Base-by-base conservation (phyloP, 2,888 invertebrate genomes). In the Argyresthia goedartella region DNA sequence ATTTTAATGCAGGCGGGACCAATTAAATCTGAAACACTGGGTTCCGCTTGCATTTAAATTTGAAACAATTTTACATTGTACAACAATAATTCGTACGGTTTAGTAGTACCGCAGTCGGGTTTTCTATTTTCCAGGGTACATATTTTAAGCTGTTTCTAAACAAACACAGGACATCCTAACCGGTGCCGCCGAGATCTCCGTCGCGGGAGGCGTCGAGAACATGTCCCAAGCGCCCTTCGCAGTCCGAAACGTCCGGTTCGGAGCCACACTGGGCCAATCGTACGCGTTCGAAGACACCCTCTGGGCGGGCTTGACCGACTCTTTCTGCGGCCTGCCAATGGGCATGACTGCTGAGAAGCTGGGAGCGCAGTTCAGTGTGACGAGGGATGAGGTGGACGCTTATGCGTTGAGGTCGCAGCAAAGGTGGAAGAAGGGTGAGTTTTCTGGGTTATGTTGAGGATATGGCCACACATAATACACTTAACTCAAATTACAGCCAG, bases 321-420 rank as follows among this genome's bases (percentile, higher is more conserved):
- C 92, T 0, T 92, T 95, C 76, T 95, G 96, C 69, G 94, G 95
- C 57, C 87, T 96, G 39, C 96, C 98, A 0, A 99, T 99, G 99
- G 98, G 95, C 1, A 78, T 97, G 67, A 99, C 99, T 0, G 97
- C 97, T 0, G 97, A 97, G 82, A 97, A 97, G 73, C 88, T 98
- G 48, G 97, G 95, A 0, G 82, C 70, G 0, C 91, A 97, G 73
- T 96, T 91, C 68, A 91, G 92, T 49, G 86, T 98, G 49, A 91
- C 92, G 1, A 88, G 94, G 54, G 92, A 94, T 58, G 94, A 95
- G 62, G 93, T 94, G 50, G 98, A 99, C 69, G 88, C 91, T 57
- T 98, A 92, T 78, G 92, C 98, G 0, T 71, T 96, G 3, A 87
- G 89, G 56, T 97, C 98, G 0, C 98, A 99, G 69, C 89, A 91